Evolutionary conservation across 2,797 vertebrate species (phyloP), one percentile per base, ranked within the genome.

Genomic region (Lutjanus argentimaculatus): DNA sequence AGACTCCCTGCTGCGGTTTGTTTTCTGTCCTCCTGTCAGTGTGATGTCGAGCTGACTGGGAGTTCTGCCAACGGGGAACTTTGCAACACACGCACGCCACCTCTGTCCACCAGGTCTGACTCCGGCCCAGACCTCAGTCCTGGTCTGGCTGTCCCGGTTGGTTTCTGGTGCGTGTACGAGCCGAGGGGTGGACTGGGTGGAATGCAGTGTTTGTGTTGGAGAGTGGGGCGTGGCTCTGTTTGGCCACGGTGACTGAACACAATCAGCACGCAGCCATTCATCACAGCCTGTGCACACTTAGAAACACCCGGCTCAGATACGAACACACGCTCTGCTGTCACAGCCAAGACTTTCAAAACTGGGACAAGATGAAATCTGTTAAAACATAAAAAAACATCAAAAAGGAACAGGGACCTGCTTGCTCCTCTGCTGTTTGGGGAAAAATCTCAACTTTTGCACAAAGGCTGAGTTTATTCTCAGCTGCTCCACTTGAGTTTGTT

Each of bases 121-220:
- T 65, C 52, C 43, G 55, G 9, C 43, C 30, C 53, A 19, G 68
- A 43, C 75, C 71, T 73, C 30, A 9, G 61, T 58, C 49, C 66
- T 14, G 22, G 45, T 80, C 52, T 36, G 52, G 59, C 81, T 42
- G 30, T 36, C 16, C 7, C 25, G 25, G 25, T 25, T 43, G 68
- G 36, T 48, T 22, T 48, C 16, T 53, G 30, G 53, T 61, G 61
- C 7, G 30, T 6, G 30, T 36, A 36, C 30, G 30, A 36, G 30
- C 30, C 30, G 42, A 48, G 52, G 52, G 40, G 59, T 36, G n/a
- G 53, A 52, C 58, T 66, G 0, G 1, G 14, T 84, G 88, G 90
- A 92, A 91, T 91, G 90, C 62, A 22, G 51, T 83, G 82, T 91
- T 90, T 91, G 74, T 84, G 80, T 89, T 89, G 75, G 63, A 74